Percentiles rank a stretch among this genome's conserved stretches.
These are phyloP conservation scores for Mormyrus lacerda DNA, from an alignment of 2,113 vertebrate genomes.

Conservation along the genomic window DNA sequence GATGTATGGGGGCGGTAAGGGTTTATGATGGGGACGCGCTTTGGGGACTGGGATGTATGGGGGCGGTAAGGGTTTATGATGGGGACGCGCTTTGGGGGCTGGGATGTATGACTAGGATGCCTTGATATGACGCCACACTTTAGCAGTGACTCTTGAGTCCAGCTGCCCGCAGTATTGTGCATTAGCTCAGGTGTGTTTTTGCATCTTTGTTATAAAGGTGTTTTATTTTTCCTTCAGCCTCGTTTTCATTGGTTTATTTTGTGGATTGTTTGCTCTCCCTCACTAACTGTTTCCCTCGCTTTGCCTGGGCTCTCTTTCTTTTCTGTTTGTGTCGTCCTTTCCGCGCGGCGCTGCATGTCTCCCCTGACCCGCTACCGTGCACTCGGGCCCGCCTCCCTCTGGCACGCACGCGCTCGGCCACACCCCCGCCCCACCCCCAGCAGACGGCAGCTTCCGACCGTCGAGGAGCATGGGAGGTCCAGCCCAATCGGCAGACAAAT, in stretches of 20 bases:
- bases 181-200: background rate
- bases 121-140: background rate
- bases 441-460: constrained; percentile 85
- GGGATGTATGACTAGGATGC: too few species aligned
- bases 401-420: constrained; percentile 8
- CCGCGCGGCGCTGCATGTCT: background rate
- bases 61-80: background rate
- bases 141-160: background rate
- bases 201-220: background rate
- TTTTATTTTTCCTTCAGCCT: constrained; percentile 8
- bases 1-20: background rate
- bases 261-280: constrained; percentile 41
- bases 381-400: background rate
- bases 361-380: background rate
- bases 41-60: background rate
- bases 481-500: constrained; percentile 92
- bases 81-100: too few species aligned
- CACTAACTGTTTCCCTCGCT: constrained; percentile 58
- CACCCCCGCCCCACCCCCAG: constrained; percentile 50
- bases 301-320: constrained; percentile 39
- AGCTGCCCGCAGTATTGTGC: background rate
- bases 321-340: constrained; percentile 44
- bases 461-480: constrained; percentile 94
- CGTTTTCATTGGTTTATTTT: constrained; percentile 24
- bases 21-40: background rate